Conservation (phyloP, 1,140 invertebrate genomes). For the Macrocentrus cingulum region DNA sequence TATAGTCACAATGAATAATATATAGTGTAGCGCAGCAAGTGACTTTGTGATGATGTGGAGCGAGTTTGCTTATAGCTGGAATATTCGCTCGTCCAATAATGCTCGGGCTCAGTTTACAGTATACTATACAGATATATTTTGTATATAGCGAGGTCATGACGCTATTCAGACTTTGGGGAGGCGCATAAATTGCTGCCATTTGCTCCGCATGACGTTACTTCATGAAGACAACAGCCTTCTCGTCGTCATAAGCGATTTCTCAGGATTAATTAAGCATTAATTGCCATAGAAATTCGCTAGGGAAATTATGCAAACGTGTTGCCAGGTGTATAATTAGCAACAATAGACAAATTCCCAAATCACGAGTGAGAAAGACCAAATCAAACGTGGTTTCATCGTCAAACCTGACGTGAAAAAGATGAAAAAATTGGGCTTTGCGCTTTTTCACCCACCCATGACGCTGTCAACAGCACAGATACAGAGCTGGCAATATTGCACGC, state of each 20-base stretch:
- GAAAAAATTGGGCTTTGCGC: too few species aligned
- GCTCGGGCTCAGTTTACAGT: too few species aligned
- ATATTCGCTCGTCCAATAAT: too few species aligned
- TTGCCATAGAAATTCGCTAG: constrained; percentile 29
- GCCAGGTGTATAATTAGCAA: constrained; percentile 25
- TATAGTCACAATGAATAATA: too few species aligned
- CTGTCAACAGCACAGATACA: constrained; percentile 16
- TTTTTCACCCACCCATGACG: neutral
- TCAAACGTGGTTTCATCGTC: too few species aligned
- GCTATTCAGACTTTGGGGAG: neutral
- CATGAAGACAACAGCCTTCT: constrained; percentile 18
- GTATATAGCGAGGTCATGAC: neutral
- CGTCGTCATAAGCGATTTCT: constrained; percentile 27
- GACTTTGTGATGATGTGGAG: too few species aligned
- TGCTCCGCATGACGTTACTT: neutral
- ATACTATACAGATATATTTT: too few species aligned
- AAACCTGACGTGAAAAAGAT: too few species aligned
- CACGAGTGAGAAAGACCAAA: too few species aligned
- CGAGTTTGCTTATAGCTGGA: too few species aligned
- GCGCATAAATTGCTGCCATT: constrained; percentile 20
- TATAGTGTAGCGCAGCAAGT: too few species aligned
- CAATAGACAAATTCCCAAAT: too few species aligned
- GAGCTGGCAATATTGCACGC: constrained; percentile 35
- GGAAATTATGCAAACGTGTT: constrained; percentile 47
- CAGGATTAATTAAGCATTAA: constrained; percentile 44